phyloP scores from a whole-genome alignment of 2,113 vertebrate species.

The Phodopus roborovskii region DNA sequence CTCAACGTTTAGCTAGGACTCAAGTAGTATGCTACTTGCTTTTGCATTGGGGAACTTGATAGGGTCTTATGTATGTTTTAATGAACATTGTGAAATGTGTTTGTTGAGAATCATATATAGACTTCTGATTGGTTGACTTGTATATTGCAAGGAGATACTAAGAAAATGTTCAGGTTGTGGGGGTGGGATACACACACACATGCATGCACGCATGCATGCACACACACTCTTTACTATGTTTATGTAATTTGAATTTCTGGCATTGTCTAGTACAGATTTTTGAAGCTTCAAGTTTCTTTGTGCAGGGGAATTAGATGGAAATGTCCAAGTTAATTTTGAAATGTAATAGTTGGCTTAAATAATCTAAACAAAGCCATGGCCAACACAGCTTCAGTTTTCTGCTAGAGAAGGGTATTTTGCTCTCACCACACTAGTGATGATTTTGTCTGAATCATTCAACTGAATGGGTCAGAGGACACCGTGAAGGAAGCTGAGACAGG shows the following conservation, averaged over 20 bases:
- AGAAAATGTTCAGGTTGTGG: neutral
- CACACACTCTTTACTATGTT: neutral
- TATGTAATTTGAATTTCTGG: neutral
- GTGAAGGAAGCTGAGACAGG: neutral
- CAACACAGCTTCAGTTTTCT: neutral
- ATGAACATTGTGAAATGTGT: neutral
- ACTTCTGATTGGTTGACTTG: neutral
- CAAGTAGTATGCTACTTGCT: neutral
- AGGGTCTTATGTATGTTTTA: neutral
- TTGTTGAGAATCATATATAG: neutral
- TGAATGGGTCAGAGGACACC: neutral
- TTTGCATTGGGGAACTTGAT: neutral
- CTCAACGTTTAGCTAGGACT: neutral
- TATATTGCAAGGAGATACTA: neutral
- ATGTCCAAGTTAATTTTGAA: slow-evolving; percentile 39
- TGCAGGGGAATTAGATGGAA: slow-evolving; percentile 24
- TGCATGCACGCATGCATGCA: neutral
- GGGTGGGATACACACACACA: neutral
- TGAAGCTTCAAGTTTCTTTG: slow-evolving; percentile 46
- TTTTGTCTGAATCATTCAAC: slow-evolving; percentile 2
- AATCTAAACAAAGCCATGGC: slow-evolving; percentile 20
- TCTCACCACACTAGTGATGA: neutral
- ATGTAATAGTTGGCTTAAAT: slow-evolving; percentile 16
- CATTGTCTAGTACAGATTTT: slow-evolving; percentile 19
- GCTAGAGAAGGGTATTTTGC: neutral